Evolutionary conservation across 2,113 vertebrate species (phyloP).

Genomic region (Anthoscopus minutus): DNA sequence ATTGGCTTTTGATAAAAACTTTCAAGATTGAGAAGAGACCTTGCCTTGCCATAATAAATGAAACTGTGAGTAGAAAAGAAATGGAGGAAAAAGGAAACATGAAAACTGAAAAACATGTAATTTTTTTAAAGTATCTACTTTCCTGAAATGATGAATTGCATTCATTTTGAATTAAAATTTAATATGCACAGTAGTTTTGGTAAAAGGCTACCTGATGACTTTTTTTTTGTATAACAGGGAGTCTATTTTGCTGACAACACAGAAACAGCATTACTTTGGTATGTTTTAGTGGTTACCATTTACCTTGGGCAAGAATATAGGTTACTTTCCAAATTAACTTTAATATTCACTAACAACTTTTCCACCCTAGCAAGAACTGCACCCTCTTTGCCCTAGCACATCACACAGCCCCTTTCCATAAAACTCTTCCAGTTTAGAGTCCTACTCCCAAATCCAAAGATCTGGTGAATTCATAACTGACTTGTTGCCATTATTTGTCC

Average conservation of each 20-base stretch:
- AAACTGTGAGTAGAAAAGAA: background rate
- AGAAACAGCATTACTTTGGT: background rate
- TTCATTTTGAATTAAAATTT: background rate
- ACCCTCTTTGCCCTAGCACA: background rate
- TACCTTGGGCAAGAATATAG: background rate
- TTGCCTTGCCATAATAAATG: background rate
- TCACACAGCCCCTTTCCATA: background rate
- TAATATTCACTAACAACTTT: background rate
- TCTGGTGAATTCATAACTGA: background rate
- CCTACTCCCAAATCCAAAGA: background rate
- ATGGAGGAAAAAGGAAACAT: background rate
- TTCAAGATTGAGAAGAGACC: background rate
- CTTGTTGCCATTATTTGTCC: background rate
- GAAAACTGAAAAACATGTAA: background rate
- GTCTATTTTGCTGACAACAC: background rate
- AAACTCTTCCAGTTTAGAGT: background rate
- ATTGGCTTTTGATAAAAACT: constrained; percentile 17
- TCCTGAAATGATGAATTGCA: background rate
- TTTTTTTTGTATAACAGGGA: background rate
- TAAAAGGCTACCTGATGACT: background rate
- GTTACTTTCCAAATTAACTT: background rate
- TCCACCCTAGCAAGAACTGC: background rate
- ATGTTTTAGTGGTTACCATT: background rate
- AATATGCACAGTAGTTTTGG: background rate
- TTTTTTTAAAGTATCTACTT: background rate